Base-by-base conservation (phyloP, 2,113 vertebrate genomes). In the Oryzias celebensis region DNA sequence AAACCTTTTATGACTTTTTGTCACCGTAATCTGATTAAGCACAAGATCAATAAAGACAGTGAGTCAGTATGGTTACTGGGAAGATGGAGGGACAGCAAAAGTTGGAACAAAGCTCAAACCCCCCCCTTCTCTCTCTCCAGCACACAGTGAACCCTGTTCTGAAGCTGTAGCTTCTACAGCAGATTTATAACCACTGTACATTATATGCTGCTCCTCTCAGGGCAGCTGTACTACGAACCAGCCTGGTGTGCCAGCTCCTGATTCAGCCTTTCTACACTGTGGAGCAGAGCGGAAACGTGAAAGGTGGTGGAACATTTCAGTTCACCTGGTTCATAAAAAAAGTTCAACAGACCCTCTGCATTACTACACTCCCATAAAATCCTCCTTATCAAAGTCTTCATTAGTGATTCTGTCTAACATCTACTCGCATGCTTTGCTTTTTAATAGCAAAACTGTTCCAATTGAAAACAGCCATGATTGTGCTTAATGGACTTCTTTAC, bases 241-340 rank as follows among this genome's bases (percentile, higher is more conserved):
- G 65, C 53, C 52, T 75, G 10, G 8, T 36, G 10, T 12, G 80
- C 82, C 84, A 86, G 75, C 63, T 83, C 84, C 84, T 86, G 82
- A 86, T 80, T 86, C 84, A 88, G 84, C 82, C 60, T 60, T 83
- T 86, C 58, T 73, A 28, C 20, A 46, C 53, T 72, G 70, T 65
- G 62, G 64, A 65, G 81, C 71, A 18, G 43, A 65, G 36, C 10
- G 36, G 36, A 36, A 36, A 36, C 10, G 10, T 12, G 36, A 12
- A 36, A 80, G 46, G 77, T 49, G 55, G 52, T 68, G 52, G 61
- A 58, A 53, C 63, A 71, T 23, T 73, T 75, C 48, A 64, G 53
- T 74, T 53, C 42, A 70, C 61, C 15, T 26, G 42, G 1, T 36
- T 36, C 36, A 36, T 36, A 36, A 36, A 12, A 36, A 36, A 36